Evolutionary conservation across 2,888 invertebrate genomes (phyloP), one percentile per base, ranked within the genome.

Genomic region (Agriopis aurantiaria): DNA sequence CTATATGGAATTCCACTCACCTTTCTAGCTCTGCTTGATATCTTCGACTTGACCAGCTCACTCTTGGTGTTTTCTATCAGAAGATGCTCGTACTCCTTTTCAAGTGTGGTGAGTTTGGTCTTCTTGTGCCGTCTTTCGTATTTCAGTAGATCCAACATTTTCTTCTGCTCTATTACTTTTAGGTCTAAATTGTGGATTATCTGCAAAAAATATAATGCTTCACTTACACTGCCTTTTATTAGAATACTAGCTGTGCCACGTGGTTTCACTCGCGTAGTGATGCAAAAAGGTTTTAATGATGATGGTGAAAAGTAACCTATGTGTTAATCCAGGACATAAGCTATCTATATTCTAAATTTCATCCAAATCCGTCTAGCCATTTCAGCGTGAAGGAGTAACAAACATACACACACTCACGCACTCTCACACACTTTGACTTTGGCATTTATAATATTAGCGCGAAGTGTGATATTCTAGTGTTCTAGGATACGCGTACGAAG

Each of bases 71-170:
- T 95, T 73, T 95, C 95, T n/a, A 95, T 95, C 41, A 96, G 80
- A 10, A 96, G 81, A 63, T 93, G 90, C 71, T 96, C 96, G 77
- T 96, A 96, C 74, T 96, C 95, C 59, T 94, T 94, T 71, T 96
- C 96, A 43, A 96, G 80, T 12, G 94, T 90, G 14, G 92, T 92
- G 17, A 96, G 91, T 73, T 94, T 92, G 60, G 91, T 93, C 85
- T 96, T 95, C 73, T 96, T 95, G 85, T 96, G 95, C 82, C 96
- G 95, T 68, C 95, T 96, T 75, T 96, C 96, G 86, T 97, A 97
- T 75, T 95, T 95, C 33, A 97, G 85, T 60, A 97, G 88, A 90
- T 98, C 97, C 70, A 97, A 86, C 81, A 96, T 96, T 85, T 97
- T 98, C 57, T 96, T 93, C 79, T 95, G 95, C 80, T 97, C 97